phyloP scores from a whole-genome alignment of 2,888 invertebrate species.

The Axea sp. region DNA sequence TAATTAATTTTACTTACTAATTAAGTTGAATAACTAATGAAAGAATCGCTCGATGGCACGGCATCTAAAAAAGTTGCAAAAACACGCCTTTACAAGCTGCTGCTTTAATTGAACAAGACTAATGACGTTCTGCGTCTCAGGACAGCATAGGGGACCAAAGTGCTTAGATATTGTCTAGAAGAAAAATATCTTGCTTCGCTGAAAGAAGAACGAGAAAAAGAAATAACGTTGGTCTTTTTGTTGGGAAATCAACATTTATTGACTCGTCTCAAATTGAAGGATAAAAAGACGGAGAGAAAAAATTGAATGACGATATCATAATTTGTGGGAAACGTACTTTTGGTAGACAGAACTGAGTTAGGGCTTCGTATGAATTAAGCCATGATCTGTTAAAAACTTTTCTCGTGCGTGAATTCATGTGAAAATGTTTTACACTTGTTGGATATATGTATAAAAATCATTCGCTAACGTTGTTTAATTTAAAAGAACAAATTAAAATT shows the following conservation, averaged over 20 bases:
- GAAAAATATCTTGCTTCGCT: constrained; percentile 16
- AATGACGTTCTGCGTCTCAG: constrained; percentile 27
- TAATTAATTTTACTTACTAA: too few species aligned
- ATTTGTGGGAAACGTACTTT: too few species aligned
- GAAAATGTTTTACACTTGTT: too few species aligned
- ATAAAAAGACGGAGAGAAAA: constrained; percentile 1
- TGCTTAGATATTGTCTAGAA: constrained; percentile 40
- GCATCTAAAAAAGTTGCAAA: constrained; percentile 14
- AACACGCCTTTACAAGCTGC: constrained; percentile 10
- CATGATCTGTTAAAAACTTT: too few species aligned
- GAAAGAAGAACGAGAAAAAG: constrained; percentile 1
- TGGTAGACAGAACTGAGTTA: too few species aligned
- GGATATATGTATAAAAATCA: too few species aligned
- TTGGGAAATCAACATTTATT: constrained; percentile 19
- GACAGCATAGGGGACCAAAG: constrained; percentile 19
- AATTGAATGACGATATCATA: constrained; percentile 10
- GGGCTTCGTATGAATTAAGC: too few species aligned
- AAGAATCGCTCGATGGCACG: constrained; percentile 25
- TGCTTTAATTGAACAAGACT: constrained; percentile 51
- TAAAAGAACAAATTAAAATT: too few species aligned
- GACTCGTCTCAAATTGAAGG: constrained; percentile 8
- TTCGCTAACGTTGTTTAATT: too few species aligned
- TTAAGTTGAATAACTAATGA: constrained; percentile 29
- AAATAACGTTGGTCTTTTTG: constrained; percentile 8
- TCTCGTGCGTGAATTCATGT: too few species aligned